Conservation (phyloP, 2,888 invertebrate species). For the Heliconius ethilla region DNA sequence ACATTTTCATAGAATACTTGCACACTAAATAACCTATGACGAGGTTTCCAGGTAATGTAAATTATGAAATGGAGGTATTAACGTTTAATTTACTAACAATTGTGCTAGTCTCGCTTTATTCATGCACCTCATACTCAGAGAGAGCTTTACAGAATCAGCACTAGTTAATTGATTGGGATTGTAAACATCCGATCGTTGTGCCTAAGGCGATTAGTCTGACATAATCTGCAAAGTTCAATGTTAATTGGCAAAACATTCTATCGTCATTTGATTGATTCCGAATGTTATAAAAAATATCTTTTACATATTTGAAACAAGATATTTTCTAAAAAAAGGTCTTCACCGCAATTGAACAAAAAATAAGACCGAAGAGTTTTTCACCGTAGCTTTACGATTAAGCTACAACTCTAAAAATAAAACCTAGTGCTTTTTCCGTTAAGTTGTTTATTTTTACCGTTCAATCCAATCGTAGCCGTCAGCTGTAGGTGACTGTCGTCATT, state of each 20-base stretch:
- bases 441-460: conserved; percentile 38
- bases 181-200: conserved; percentile 20
- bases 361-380: background rate
- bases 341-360: background rate
- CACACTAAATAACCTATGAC: background rate
- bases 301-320: background rate
- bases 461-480: conserved; percentile 60
- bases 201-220: conserved; percentile 20
- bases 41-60: background rate
- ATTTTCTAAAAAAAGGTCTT: background rate
- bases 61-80: background rate
- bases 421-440: conserved; percentile 21
- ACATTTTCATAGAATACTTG: background rate
- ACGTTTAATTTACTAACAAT: background rate
- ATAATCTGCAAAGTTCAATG: conserved; percentile 17
- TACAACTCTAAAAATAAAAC: background rate
- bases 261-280: background rate
- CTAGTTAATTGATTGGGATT: conserved; percentile 24
- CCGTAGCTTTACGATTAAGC: background rate
- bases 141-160: conserved; percentile 22
- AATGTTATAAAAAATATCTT: background rate
- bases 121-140: conserved; percentile 4
- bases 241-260: conserved; percentile 7
- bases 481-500: conserved; percentile 70
- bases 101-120: conserved; percentile 13